Percentiles rank a stretch among this genome's conserved stretches.
Evolutionary conservation across 2,888 invertebrate species (phyloP).

Genomic region (Agriopis marginaria): DNA sequence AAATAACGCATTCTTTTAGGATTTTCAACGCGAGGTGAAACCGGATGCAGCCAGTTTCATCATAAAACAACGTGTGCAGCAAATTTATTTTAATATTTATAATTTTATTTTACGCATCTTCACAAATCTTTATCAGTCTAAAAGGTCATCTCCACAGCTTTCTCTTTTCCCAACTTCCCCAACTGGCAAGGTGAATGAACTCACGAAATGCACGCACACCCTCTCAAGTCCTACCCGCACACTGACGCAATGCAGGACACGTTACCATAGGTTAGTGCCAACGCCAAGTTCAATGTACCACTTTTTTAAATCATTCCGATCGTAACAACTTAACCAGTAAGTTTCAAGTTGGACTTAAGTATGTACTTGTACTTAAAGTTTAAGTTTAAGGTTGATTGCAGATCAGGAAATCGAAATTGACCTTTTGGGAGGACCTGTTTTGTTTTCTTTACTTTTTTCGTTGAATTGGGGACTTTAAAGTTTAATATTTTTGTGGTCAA

Average conservation of each 20-base stretch:
- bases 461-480: conserved; percentile 14
- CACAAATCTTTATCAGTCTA: not conserved
- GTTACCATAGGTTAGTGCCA: conserved; percentile 78
- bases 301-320: conserved; percentile 47
- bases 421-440: conserved; percentile 23
- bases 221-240: conserved; percentile 53
- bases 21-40: no score
- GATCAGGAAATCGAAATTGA: conserved; percentile 30
- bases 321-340: conserved; percentile 14
- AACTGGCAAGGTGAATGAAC: conserved; percentile 84
- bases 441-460: conserved; percentile 15
- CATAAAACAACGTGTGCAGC: no score
- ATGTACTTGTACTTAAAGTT: conserved; percentile 5
- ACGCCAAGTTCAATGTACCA: conserved; percentile 63
- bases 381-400: conserved; percentile 30
- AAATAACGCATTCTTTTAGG: no score
- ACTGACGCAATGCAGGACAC: conserved; percentile 62
- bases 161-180: conserved; percentile 79
- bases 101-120: not conserved
- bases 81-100: no score
- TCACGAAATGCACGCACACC: conserved; percentile 82
- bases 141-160: conserved; percentile 54
- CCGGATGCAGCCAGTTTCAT: no score
- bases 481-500: not conserved
- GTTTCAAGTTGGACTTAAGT: not conserved